A percentile compares a stretch with the other conserved stretches of the same genome.
phyloP scores from a whole-genome alignment of 2,797 vertebrate species.

The Poliocrania exsul region DNA sequence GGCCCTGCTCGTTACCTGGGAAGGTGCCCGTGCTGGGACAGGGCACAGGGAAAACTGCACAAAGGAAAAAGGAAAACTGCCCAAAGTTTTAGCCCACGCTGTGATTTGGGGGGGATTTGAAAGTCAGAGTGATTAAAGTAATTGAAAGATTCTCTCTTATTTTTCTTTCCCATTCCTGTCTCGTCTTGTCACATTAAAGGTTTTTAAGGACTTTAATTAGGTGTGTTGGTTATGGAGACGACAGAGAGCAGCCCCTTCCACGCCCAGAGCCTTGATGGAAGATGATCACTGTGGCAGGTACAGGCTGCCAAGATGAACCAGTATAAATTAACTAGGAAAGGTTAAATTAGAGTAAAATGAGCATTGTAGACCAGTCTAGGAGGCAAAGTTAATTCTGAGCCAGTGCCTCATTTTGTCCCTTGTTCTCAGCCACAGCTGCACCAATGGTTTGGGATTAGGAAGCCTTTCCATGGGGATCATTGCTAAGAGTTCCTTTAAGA shows the following conservation, averaged over 20 bases:
- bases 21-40: not conserved
- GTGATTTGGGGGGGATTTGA: not conserved
- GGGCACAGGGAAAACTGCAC: not conserved
- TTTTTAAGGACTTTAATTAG: slow-evolving; percentile 77
- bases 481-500: not conserved
- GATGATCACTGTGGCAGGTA: slow-evolving; percentile 73
- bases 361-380: slow-evolving; percentile 22
- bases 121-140: slow-evolving; percentile 30
- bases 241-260: slow-evolving; percentile 68
- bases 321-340: slow-evolving; percentile 74
- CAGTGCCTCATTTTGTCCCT: not conserved
- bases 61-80: not conserved
- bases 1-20: not conserved
- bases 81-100: slow-evolving; percentile 1
- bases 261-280: slow-evolving; percentile 64
- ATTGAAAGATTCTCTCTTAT: slow-evolving; percentile 57
- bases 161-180: slow-evolving; percentile 49
- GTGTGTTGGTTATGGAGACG: slow-evolving; percentile 51
- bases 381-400: slow-evolving; percentile 10
- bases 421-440: not conserved
- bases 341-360: slow-evolving; percentile 71
- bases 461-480: rapidly evolving
- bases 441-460: rapidly evolving
- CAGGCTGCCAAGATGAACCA: slow-evolving; percentile 67
- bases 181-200: slow-evolving; percentile 64